These are phyloP conservation scores for Sphenodon punctatus DNA, from an alignment of 2,797 vertebrate genomes.

Conservation along the genomic window DNA sequence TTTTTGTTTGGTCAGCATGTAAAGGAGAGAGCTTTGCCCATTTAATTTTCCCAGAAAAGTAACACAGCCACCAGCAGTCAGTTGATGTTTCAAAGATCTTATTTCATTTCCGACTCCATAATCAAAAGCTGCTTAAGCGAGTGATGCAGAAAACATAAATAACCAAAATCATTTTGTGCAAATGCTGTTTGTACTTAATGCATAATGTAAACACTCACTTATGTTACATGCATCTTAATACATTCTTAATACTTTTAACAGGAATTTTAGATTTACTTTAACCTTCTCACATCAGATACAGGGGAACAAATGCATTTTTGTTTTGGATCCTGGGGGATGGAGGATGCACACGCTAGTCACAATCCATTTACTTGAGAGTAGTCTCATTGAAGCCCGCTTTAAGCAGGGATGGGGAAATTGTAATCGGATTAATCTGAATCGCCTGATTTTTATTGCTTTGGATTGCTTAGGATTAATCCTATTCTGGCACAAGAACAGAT, in stretches of 20 bases:
- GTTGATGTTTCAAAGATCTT: slow-evolving; percentile 33
- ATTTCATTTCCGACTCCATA: slow-evolving; percentile 29
- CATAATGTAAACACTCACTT: slow-evolving; percentile 10
- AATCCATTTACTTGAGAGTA: no score
- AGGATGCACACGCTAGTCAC: not conserved
- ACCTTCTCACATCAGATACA: not conserved
- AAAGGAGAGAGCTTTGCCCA: not conserved
- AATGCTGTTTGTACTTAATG: slow-evolving; percentile 26
- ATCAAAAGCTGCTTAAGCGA: slow-evolving; percentile 22
- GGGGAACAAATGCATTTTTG: not conserved
- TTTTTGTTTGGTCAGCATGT: slow-evolving; percentile 4
- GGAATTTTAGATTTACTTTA: not conserved
- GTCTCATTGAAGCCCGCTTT: no score
- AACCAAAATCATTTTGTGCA: slow-evolving; percentile 29
- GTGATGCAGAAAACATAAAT: slow-evolving; percentile 30
- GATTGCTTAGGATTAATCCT: no score
- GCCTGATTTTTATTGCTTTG: no score
- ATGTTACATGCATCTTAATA: not conserved
- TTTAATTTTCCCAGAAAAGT: slow-evolving; percentile 12
- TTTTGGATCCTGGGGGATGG: not conserved
- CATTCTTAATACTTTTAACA: not conserved
- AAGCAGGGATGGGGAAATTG: no score
- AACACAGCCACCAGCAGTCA: slow-evolving; percentile 4
- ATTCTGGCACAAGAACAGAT: no score
- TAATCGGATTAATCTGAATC: no score